Conservation (phyloP, 1,140 invertebrate genomes). For the Diachasmimorpha longicaudata region DNA sequence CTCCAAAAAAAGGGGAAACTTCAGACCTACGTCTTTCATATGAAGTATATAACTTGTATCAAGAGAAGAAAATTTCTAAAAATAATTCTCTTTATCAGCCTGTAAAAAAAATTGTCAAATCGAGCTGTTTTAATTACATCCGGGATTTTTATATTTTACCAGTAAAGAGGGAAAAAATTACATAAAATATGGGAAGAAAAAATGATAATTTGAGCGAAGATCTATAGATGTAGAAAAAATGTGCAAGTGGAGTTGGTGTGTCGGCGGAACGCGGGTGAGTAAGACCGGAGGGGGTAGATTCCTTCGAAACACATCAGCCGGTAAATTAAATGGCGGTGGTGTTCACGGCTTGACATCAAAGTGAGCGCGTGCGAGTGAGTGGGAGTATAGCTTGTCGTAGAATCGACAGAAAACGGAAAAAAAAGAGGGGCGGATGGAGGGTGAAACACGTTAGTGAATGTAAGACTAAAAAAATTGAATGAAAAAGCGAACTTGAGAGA, state of each 20-base stretch:
- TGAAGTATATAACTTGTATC: too few species aligned
- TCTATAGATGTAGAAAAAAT: neutral
- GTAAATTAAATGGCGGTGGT: slow-evolving; percentile 50
- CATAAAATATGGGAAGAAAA: neutral
- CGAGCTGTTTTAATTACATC: neutral
- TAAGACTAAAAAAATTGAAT: slow-evolving; percentile 18
- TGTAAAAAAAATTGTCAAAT: too few species aligned
- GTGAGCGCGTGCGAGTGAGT: slow-evolving; percentile 19
- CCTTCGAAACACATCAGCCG: slow-evolving; percentile 48
- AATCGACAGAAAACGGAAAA: slow-evolving; percentile 3
- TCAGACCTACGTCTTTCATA: too few species aligned
- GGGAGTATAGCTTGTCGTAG: neutral
- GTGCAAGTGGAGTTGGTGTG: slow-evolving; percentile 24
- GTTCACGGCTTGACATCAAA: slow-evolving; percentile 50
- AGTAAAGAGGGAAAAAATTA: neutral
- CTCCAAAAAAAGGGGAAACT: too few species aligned
- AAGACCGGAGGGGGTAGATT: slow-evolving; percentile 34
- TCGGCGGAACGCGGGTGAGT: slow-evolving; percentile 33
- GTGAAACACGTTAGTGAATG: slow-evolving; percentile 19
- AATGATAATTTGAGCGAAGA: neutral
- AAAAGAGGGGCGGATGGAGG: neutral
- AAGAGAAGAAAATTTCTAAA: too few species aligned
- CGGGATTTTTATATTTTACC: neutral
- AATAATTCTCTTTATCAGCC: too few species aligned
- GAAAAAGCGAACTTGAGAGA: neutral